Evolutionary conservation across 2,797 vertebrate genomes (phyloP).

Genomic region (Paratrypauchen microcephalus): DNA sequence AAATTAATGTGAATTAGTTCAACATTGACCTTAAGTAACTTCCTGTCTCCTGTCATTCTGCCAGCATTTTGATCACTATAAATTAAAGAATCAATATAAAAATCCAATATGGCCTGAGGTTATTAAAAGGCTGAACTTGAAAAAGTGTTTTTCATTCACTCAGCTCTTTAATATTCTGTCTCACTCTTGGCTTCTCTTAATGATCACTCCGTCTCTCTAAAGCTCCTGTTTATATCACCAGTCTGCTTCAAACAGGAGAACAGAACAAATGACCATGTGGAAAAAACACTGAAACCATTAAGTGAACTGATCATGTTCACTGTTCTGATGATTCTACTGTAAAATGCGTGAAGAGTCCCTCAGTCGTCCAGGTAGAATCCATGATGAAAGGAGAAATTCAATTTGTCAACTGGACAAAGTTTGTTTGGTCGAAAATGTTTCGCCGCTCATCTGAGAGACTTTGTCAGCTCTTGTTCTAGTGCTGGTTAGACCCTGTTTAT

Average conservation of each 20-base stretch:
- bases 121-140: slow-evolving; percentile 18
- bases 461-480: no score
- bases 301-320: slow-evolving; percentile 26
- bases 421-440: no score
- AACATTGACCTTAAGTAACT: slow-evolving; percentile 8
- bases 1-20: not conserved
- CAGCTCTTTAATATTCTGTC: slow-evolving; percentile 20
- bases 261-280: slow-evolving; percentile 34
- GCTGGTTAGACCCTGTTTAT: no score
- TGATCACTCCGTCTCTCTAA: slow-evolving; percentile 23
- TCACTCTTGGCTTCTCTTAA: slow-evolving; percentile 5
- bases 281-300: slow-evolving; percentile 30
- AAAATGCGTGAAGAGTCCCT: no score
- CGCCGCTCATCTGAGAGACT: no score
- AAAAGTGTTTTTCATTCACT: slow-evolving; percentile 20
- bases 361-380: no score
- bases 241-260: slow-evolving; percentile 29
- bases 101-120: slow-evolving; percentile 12
- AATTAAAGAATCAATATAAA: slow-evolving; percentile 14
- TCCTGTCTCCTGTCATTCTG: slow-evolving; percentile 5
- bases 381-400: no score
- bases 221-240: slow-evolving; percentile 34
- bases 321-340: slow-evolving; percentile 18
- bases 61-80: slow-evolving; percentile 7
- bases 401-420: no score